phyloP scores from a whole-genome alignment of 2,888 invertebrate species.

The Orthonevra nobilis region DNA sequence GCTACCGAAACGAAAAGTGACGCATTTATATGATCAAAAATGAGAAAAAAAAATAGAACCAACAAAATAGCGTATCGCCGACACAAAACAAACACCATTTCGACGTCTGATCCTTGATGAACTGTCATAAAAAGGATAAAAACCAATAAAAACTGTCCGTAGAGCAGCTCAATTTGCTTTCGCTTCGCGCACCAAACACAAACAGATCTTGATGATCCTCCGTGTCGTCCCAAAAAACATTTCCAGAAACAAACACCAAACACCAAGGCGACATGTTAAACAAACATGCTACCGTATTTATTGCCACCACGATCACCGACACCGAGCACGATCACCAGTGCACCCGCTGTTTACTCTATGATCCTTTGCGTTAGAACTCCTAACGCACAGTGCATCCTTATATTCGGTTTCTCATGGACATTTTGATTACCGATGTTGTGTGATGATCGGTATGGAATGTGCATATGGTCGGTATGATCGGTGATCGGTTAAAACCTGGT shows the following conservation, averaged over 20 bases:
- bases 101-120: slow-evolving; percentile 56
- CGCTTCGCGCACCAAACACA: slow-evolving; percentile 26
- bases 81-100: slow-evolving; percentile 55
- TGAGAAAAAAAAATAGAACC: no score
- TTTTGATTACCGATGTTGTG: slow-evolving; percentile 31
- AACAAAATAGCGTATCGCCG: slow-evolving; percentile 28
- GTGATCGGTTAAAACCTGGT: no score
- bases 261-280: slow-evolving; percentile 61
- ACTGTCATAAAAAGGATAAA: slow-evolving; percentile 67
- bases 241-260: slow-evolving; percentile 3
- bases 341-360: slow-evolving; percentile 43
- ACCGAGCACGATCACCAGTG: not conserved
- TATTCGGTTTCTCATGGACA: not conserved
- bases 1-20: slow-evolving; percentile 59
- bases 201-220: slow-evolving; percentile 21
- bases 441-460: slow-evolving; percentile 28
- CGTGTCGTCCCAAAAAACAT: slow-evolving; percentile 20
- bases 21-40: slow-evolving; percentile 60
- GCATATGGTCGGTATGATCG: no score
- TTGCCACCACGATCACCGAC: no score
- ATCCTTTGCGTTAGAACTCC: no score
- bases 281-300: slow-evolving; percentile 69
- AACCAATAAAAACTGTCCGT: slow-evolving; percentile 50
- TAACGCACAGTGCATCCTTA: slow-evolving; percentile 11
- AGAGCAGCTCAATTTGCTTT: slow-evolving; percentile 34